phyloP scores from a whole-genome alignment of 2,113 vertebrate genomes.

The Fulica atra region DNA sequence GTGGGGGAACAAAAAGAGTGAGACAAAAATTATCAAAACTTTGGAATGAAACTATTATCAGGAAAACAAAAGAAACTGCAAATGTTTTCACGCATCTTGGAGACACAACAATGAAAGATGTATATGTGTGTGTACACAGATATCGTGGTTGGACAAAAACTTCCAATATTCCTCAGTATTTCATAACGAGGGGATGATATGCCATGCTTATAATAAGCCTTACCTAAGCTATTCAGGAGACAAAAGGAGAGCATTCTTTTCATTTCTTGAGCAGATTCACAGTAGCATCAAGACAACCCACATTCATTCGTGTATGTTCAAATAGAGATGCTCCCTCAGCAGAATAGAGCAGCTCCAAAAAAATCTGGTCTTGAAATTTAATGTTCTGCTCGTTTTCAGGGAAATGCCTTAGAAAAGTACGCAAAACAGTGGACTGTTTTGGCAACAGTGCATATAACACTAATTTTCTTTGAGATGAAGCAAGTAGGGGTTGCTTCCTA shows the following conservation, averaged over 20 bases:
- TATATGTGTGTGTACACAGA: background rate
- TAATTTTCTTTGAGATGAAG: constrained; percentile 37
- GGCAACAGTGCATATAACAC: background rate
- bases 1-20: background rate
- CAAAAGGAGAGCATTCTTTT: constrained; percentile 39
- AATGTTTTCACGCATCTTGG: background rate
- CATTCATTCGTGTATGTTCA: constrained; percentile 14
- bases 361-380: constrained; percentile 63
- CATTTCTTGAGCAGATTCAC: constrained; percentile 8
- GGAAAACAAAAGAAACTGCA: constrained; percentile 49
- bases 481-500: background rate
- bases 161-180: background rate
- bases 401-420: background rate
- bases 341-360: constrained; percentile 48
- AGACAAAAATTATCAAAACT: constrained; percentile 52
- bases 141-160: background rate
- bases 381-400: constrained; percentile 44
- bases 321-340: constrained; percentile 9
- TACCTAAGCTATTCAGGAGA: constrained; percentile 4
- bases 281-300: constrained; percentile 34
- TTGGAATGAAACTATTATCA: constrained; percentile 48
- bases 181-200: background rate
- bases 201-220: background rate
- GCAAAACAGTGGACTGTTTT: constrained; percentile 11
- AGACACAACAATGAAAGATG: background rate